Percentiles rank a stretch among this genome's conserved stretches.
phyloP scores from a whole-genome alignment of 2,888 invertebrate species.

The Dichetophora obliterata region DNA sequence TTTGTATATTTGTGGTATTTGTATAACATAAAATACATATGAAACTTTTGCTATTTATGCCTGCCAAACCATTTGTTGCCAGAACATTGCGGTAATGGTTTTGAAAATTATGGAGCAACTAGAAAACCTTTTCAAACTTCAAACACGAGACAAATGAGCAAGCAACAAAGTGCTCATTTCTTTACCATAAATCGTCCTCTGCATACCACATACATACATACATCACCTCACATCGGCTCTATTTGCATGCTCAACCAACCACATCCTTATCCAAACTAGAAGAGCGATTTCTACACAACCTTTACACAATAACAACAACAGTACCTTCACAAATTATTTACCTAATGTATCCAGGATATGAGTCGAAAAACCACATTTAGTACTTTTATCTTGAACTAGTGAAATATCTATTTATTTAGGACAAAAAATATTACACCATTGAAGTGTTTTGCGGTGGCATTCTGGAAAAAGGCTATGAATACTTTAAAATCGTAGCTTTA shows the following conservation, averaged over 20 bases:
- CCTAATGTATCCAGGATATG: background rate
- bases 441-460: constrained; percentile 3
- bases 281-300: no score
- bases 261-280: no score
- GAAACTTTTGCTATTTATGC: background rate
- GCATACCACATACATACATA: no score
- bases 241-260: no score
- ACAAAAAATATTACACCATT: constrained; percentile 13
- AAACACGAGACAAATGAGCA: background rate
- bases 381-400: background rate
- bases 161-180: constrained; percentile 13
- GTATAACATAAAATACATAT: background rate
- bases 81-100: constrained; percentile 27
- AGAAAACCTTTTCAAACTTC: constrained; percentile 3
- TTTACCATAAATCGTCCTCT: background rate
- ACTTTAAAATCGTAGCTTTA: no score
- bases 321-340: constrained; percentile 1
- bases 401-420: constrained; percentile 24
- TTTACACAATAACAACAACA: background rate
- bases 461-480: background rate
- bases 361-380: constrained; percentile 9
- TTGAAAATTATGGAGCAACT: constrained; percentile 20
- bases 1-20: background rate
- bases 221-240: background rate
- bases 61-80: constrained; percentile 13